A percentile compares a stretch with the other conserved stretches of the same genome.
phyloP scores from a whole-genome alignment of 2,113 vertebrate genomes.

The Leptobrachium leishanense region DNA sequence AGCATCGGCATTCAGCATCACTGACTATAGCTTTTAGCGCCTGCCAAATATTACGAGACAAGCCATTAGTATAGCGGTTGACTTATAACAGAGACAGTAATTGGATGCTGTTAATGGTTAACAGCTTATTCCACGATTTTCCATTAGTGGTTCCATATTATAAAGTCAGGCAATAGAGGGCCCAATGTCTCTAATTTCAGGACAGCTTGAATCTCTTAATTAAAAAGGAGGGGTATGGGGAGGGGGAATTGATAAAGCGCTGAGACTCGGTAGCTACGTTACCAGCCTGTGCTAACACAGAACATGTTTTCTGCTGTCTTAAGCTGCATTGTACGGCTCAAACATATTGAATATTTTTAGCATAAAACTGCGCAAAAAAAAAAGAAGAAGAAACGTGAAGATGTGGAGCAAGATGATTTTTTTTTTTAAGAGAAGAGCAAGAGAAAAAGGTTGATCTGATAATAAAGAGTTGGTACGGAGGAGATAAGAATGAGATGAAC shows the following conservation, averaged over 20 bases:
- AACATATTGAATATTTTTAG: conserved; percentile 15
- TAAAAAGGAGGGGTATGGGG: conserved; percentile 25
- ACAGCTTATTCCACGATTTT: too few species aligned
- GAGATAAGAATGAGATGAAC: conserved; percentile 21
- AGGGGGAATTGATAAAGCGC: background rate
- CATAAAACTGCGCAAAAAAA: background rate
- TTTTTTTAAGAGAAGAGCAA: conserved; percentile 7
- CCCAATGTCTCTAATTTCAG: conserved; percentile 28
- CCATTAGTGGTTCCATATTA: too few species aligned
- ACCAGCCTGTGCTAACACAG: conserved; percentile 21
- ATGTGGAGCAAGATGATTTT: background rate
- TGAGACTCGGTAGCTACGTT: conserved; percentile 4
- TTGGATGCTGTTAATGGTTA: background rate
- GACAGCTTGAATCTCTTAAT: conserved; percentile 43
- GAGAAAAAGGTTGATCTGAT: conserved; percentile 4
- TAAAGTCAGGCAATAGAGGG: background rate
- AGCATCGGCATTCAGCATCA: too few species aligned
- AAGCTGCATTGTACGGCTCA: conserved; percentile 8
- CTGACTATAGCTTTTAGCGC: too few species aligned
- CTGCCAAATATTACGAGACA: too few species aligned
- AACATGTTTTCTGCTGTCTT: conserved; percentile 15
- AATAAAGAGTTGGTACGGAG: conserved; percentile 19
- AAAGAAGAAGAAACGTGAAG: conserved; percentile 10
- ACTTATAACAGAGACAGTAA: background rate
- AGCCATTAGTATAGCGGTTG: too few species aligned